Base-by-base conservation (phyloP, 2,888 invertebrate genomes). In the Girardia tigrina region DNA sequence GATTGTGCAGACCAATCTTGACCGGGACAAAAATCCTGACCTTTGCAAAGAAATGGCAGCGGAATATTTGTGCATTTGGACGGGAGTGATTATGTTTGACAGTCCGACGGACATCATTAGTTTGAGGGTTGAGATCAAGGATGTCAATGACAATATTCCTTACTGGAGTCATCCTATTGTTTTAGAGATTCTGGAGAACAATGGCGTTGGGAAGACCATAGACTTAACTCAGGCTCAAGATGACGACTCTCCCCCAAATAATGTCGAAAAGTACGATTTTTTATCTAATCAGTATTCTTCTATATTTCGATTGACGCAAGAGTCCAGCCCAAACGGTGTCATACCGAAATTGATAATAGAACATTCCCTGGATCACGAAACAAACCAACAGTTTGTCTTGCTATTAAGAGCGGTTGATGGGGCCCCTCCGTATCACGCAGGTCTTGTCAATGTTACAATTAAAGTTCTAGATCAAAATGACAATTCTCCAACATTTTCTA, bases 201-300 rank as follows among this genome's bases (percentile, higher is more conserved):
- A 56, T n/a, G 20, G 20, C 4, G 2, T 23, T 16, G n/a, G n/a
- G 4, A 56, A 56, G n/a, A 56, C n/a, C n/a, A 8, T 56, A 4
- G 56, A 56, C n/a, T 56, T 56, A 56, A 56, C 56, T 56, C 56
- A 56, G 23, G 56, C 56, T 56, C 56, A 56, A 56, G 56, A 56
- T 56, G 56, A 56, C 23, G 56, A 56, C 23, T 56, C 56, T 8
- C 56, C 56, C 6, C 56, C 56, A 56, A 56, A 56, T n/a, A 56
- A 56, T 56, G 56, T 56, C 2, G 20, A 56, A 56, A 56, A n/a
- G n/a, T 56, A 56, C n/a, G 8, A 56, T 4, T 16, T 56, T 6
- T 6, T 56, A 2, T 56, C 56, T 12, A 56, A 56, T 56, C n/a
- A 56, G 23, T 56, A 56, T 16, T 56, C 56, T 8, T 56, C 56